Evolutionary conservation across 2,113 vertebrate species (phyloP).

Genomic region (Cynopterus brachyotis): DNA sequence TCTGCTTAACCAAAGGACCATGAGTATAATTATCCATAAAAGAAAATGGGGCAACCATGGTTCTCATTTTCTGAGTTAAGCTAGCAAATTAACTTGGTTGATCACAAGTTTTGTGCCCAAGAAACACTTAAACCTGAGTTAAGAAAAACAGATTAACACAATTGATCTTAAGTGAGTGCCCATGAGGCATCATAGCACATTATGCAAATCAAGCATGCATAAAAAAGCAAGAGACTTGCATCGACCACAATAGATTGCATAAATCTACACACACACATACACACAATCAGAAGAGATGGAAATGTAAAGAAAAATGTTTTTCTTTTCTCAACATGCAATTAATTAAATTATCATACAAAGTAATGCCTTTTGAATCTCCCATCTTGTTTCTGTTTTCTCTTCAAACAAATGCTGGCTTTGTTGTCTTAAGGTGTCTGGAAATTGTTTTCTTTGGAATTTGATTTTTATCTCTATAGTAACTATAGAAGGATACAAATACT

Average conservation of each 20-base stretch:
- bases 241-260: neutral
- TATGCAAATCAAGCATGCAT: conserved; percentile 39
- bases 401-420: conserved; percentile 64
- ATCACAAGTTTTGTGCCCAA: conserved; percentile 45
- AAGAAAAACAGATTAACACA: conserved; percentile 52
- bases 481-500: conserved; percentile 37
- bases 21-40: neutral
- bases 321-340: conserved; percentile 58
- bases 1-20: neutral
- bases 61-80: conserved; percentile 45
- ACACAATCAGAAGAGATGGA: conserved; percentile 24
- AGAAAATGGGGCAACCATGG: neutral
- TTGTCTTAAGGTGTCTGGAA: conserved; percentile 74
- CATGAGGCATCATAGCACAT: neutral
- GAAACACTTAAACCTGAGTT: conserved; percentile 48
- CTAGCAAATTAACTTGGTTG: conserved; percentile 47
- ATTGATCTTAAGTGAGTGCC: conserved; percentile 26
- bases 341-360: conserved; percentile 71
- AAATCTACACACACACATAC: neutral
- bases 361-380: neutral
- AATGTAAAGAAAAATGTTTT: conserved; percentile 29
- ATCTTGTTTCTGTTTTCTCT: conserved; percentile 72
- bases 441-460: conserved; percentile 70
- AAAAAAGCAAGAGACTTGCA: neutral
- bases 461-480: conserved; percentile 62